phyloP scores from a whole-genome alignment of 1,140 invertebrate species.

The Phocides pigmalion region DNA sequence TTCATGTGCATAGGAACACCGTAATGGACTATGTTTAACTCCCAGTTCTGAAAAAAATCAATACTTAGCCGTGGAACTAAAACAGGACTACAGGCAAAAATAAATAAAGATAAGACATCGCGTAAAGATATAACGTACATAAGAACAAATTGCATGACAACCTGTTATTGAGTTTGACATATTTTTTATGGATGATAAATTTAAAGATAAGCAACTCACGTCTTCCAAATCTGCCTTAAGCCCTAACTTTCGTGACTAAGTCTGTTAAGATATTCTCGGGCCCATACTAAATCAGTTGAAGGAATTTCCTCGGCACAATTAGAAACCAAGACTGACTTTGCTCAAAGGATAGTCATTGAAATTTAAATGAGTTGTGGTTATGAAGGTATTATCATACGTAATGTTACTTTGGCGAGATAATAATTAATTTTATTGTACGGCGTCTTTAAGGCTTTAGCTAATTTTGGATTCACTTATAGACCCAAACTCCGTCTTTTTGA shows the following conservation, averaged over 20 bases:
- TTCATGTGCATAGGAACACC: too few relatives aligned
- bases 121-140: too few relatives aligned
- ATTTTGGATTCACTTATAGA: too few relatives aligned
- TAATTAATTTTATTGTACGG: neutral
- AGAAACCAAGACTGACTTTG: neutral
- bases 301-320: neutral
- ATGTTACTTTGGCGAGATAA: neutral
- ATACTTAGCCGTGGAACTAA: too few relatives aligned
- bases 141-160: neutral
- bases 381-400: neutral
- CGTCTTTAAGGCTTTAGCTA: too few relatives aligned
- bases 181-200: neutral
- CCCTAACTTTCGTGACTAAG: neutral
- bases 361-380: slow-evolving; percentile 2
- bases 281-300: slow-evolving; percentile 2
- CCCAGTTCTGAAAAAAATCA: too few relatives aligned
- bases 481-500: too few relatives aligned
- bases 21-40: too few relatives aligned
- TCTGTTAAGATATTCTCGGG: slow-evolving; percentile 1
- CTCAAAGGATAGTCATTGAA: neutral
- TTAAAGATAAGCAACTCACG: neutral
- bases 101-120: too few relatives aligned
- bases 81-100: too few relatives aligned
- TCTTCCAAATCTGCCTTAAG: neutral
- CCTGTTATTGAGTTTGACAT: neutral